Evolutionary conservation across 2,113 vertebrate genomes (phyloP).

Genomic region (cattle (Bos taurus)): DNA sequence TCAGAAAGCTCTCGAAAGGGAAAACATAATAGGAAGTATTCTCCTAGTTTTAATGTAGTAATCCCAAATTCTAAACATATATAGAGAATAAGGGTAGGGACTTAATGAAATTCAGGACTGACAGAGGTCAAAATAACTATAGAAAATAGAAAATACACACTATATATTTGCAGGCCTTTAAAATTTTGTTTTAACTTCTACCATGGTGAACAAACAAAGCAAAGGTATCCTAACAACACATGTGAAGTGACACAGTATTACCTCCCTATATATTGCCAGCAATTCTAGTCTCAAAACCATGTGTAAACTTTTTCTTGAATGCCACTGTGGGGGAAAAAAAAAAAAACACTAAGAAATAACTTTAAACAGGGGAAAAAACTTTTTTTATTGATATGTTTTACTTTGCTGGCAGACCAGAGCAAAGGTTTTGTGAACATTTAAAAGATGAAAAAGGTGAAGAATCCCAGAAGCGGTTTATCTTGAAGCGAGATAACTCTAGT

Average conservation of each 20-base stretch:
- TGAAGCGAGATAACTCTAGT: slow-evolving; percentile 91
- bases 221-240: slow-evolving; percentile 66
- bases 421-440: slow-evolving; percentile 91
- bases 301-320: slow-evolving; percentile 61
- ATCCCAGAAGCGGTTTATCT: slow-evolving; percentile 91
- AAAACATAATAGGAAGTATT: neutral
- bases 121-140: neutral
- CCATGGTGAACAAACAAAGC: slow-evolving; percentile 50
- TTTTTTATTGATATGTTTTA: slow-evolving; percentile 87
- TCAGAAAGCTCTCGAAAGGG: neutral
- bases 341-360: slow-evolving; percentile 42
- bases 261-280: slow-evolving; percentile 49
- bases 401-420: slow-evolving; percentile 90
- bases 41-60: too few species aligned
- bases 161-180: neutral
- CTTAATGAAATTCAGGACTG: neutral
- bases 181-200: slow-evolving; percentile 58
- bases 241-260: neutral
- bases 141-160: neutral
- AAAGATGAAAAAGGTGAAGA: slow-evolving; percentile 91
- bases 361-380: slow-evolving; percentile 59
- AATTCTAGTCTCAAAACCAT: slow-evolving; percentile 27
- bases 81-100: neutral
- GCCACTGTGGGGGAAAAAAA: slow-evolving; percentile 54
- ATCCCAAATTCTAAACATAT: neutral